Conservation (phyloP, 2,797 vertebrate species). For the Podarcis siculus region DNA sequence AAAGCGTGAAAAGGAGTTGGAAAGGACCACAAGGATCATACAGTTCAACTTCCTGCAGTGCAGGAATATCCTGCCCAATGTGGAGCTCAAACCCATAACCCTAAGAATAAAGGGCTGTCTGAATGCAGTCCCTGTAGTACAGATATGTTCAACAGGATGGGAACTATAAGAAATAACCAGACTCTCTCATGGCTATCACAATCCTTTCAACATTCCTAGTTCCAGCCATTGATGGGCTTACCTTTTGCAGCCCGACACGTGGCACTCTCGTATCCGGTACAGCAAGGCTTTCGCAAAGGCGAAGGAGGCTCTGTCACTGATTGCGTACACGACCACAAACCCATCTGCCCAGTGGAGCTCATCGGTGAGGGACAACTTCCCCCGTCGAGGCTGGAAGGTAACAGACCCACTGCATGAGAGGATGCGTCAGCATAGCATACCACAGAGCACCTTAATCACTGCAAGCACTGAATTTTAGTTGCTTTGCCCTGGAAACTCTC, state of each 20-base stretch:
- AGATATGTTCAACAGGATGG: background rate
- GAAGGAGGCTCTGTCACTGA: conserved; percentile 87
- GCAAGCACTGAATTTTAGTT: background rate
- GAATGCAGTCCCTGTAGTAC: no score
- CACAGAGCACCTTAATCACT: no score
- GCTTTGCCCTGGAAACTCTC: background rate
- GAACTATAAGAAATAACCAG: background rate
- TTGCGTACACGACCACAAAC: conserved; percentile 89
- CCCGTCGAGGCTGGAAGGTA: conserved; percentile 75
- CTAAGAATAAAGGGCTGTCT: no score
- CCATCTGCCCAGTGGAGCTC: conserved; percentile 89
- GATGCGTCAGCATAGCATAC: background rate
- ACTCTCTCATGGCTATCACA: background rate
- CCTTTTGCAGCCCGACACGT: conserved; percentile 81
- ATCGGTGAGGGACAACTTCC: conserved; percentile 78
- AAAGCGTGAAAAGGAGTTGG: no score
- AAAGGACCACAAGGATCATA: no score
- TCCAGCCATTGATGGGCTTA: conserved; percentile 47
- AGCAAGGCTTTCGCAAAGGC: conserved; percentile 84
- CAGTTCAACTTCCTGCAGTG: no score
- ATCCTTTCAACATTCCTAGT: background rate
- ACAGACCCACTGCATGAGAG: background rate
- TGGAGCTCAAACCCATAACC: no score
- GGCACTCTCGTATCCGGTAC: conserved; percentile 83
- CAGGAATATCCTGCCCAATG: no score